These are phyloP conservation scores for Tenthredo livida DNA, from an alignment of 2,888 invertebrate species.

Conservation along the genomic window DNA sequence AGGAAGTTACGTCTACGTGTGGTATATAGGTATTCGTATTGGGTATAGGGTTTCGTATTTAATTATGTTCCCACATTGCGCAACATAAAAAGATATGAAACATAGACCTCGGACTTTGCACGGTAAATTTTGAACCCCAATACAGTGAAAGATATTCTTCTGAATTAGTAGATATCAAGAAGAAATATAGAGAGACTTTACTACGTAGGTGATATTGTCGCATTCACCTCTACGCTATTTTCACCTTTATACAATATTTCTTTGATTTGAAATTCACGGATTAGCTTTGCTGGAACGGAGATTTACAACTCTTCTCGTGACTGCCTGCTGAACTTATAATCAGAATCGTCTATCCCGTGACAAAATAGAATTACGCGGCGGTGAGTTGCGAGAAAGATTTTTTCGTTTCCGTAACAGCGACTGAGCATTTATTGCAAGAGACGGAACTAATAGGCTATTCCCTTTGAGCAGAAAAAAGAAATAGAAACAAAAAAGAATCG, in stretches of 20 bases:
- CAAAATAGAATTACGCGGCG: constrained; percentile 45
- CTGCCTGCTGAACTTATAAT: not conserved
- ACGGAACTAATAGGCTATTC: constrained; percentile 34
- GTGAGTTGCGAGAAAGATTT: constrained; percentile 39
- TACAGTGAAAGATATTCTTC: not conserved
- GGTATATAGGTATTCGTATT: not conserved
- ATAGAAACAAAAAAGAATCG: not conserved
- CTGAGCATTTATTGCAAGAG: constrained; percentile 31
- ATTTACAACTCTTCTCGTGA: not conserved
- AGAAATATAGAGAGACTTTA: not conserved
- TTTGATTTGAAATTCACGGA: constrained; percentile 4
- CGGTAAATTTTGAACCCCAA: not conserved
- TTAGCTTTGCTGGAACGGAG: not conserved
- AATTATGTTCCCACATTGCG: not conserved
- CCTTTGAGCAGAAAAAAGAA: not conserved
- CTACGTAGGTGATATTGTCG: not conserved
- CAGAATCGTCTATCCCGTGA: constrained; percentile 20
- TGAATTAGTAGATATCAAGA: not conserved
- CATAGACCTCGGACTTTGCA: not conserved
- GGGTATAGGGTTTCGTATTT: not conserved
- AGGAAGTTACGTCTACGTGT: not conserved
- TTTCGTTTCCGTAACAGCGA: constrained; percentile 28
- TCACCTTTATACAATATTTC: not conserved
- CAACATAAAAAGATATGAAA: not conserved
- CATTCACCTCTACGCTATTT: not conserved